Base-by-base conservation (phyloP, 1,140 invertebrate species). In the Lanistes nyassanus region DNA sequence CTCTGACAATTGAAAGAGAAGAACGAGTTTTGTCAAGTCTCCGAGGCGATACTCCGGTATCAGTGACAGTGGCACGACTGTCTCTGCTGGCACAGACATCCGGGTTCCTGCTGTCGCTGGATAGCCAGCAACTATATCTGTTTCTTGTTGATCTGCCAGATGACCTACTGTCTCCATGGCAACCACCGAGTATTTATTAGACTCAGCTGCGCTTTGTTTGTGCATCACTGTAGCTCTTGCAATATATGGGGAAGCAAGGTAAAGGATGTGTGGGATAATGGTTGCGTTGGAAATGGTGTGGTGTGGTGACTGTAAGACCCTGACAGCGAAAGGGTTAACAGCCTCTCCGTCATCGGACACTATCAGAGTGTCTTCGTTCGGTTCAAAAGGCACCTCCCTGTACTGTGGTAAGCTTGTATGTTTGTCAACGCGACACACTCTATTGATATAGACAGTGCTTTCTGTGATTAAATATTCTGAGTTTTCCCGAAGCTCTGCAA, bases 291-390 rank as follows among this genome's bases (percentile, higher is more conserved):
- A 70, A 5, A 55, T 19, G 68, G 21, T 56, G 26, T 53, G 29
- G n/a, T 70, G 11, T 16, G 1, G 26, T 23, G 34, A 16, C 9
- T 9, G 9, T 47, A 16, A 47, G 19, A 47, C 5, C 19, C 19
- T 47, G 42, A 47, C 42, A 47, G 42, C 42, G 19, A 47, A 47
- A 9, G 42, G 42, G 9, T 47, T 13, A 47, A 16, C 42, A 47
- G 42, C 42, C 11, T 79, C 42, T 37, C 83, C 76, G 42, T 85
- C 84, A 16, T 82, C 81, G 11, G 69, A 29, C 23, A 80, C 29
- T 19, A 76, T 77, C 29, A 67, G 76, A n/a, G n/a, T 16, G n/a
- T 84, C 67, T 51, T 67, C 68, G 34, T 83, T 79, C 19, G 47
- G 39, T 23, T 76, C 75, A 80, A 82, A 76, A 7, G 70, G 62